Percentiles rank a stretch among this genome's conserved stretches.
Evolutionary conservation across 2,113 vertebrate genomes (phyloP).

Genomic region (Dipodomys spectabilis): DNA sequence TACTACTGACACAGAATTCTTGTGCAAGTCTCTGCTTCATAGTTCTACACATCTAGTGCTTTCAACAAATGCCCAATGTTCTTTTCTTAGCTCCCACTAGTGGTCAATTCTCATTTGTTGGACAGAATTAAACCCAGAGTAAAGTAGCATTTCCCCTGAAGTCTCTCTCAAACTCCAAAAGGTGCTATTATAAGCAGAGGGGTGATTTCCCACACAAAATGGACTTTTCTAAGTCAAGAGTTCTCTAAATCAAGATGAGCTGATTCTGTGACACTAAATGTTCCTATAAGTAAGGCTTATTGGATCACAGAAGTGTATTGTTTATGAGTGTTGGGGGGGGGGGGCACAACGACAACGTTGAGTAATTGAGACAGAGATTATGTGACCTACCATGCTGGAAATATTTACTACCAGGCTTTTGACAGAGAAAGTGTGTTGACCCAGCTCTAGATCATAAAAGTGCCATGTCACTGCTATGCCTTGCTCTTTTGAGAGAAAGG

Average conservation of each 20-base stretch:
- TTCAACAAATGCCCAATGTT: neutral
- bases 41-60: neutral
- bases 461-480: neutral
- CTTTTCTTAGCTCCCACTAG: neutral
- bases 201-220: conserved; percentile 18
- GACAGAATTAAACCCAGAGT: neutral
- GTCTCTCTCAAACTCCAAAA: conserved; percentile 10
- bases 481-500: neutral
- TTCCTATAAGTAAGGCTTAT: conserved; percentile 48
- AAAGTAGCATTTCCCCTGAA: neutral
- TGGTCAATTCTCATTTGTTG: neutral
- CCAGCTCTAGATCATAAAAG: conserved; percentile 14
- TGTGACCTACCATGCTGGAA: conserved; percentile 41
- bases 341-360: neutral
- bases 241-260: neutral
- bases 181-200: neutral
- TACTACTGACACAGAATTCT: conserved; percentile 30
- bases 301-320: neutral
- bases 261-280: neutral
- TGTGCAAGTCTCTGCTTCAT: conserved; percentile 17
- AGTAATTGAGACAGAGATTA: neutral
- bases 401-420: conserved; percentile 28
- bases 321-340: neutral
- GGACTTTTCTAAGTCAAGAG: neutral
- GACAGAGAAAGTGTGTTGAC: conserved; percentile 28